Percentiles rank a stretch among this genome's conserved stretches.
Evolutionary conservation across 2,888 invertebrate species (phyloP).

Genomic region (Anoplius nigerrimus): DNA sequence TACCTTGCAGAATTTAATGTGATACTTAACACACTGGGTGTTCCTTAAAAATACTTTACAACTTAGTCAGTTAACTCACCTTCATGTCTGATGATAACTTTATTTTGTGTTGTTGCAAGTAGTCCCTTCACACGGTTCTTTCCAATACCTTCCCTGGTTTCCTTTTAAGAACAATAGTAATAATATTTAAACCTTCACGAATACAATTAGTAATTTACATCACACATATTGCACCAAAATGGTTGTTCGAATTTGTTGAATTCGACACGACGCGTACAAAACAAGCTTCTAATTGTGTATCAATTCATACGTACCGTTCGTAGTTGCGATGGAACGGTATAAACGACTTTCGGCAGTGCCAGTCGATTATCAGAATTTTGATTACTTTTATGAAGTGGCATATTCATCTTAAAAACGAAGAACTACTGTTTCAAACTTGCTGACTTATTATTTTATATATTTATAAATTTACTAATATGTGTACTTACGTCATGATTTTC

Average conservation of each 20-base stretch:
- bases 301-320: constrained; percentile 49
- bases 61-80: constrained; percentile 36
- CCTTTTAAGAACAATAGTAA: too few relatives aligned
- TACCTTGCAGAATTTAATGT: too few relatives aligned
- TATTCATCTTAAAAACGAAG: constrained; percentile 6
- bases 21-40: constrained; percentile 13
- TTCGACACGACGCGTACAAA: constrained; percentile 16
- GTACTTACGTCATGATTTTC: neutral
- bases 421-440: too few relatives aligned
- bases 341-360: constrained; percentile 54
- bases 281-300: neutral
- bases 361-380: constrained; percentile 41
- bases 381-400: constrained; percentile 22
- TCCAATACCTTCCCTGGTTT: too few relatives aligned
- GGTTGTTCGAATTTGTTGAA: too few relatives aligned
- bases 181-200: too few relatives aligned
- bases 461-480: too few relatives aligned
- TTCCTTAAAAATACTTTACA: constrained; percentile 27
- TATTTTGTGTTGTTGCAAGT: constrained; percentile 54
- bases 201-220: too few relatives aligned
- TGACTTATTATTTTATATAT: too few relatives aligned
- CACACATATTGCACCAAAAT: too few relatives aligned
- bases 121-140: constrained; percentile 46
- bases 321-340: constrained; percentile 54
- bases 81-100: constrained; percentile 62